phyloP scores from a whole-genome alignment of 2,797 vertebrate genomes.

The Myotis vivesi region DNA sequence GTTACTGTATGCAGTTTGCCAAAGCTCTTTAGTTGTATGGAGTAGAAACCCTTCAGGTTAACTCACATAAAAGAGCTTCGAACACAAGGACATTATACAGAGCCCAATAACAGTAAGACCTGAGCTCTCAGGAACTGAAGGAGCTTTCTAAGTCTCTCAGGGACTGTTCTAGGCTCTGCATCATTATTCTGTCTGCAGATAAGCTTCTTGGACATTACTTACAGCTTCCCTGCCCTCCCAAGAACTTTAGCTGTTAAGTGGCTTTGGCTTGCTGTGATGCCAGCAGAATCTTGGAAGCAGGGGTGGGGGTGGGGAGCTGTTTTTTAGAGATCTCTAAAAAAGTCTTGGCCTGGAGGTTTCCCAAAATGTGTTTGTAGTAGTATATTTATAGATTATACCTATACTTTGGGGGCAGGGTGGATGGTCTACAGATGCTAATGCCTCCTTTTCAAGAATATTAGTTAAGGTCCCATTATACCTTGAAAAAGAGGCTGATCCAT shows the following conservation, averaged over 20 bases:
- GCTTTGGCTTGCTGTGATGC: background rate
- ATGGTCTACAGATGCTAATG: background rate
- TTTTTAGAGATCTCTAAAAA: slow-evolving; percentile 37
- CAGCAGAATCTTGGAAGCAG: background rate
- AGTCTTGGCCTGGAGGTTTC: background rate
- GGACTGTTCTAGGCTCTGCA: background rate
- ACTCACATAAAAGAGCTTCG: background rate
- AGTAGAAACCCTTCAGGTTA: slow-evolving; percentile 25
- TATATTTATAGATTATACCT: background rate
- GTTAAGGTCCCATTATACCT: background rate
- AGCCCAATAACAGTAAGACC: background rate
- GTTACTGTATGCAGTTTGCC: background rate
- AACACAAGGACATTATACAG: background rate
- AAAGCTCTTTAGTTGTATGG: background rate
- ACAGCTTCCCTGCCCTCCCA: background rate
- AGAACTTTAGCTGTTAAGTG: background rate
- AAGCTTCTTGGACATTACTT: background rate
- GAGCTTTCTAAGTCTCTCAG: background rate
- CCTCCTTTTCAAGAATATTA: background rate
- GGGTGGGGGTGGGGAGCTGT: background rate
- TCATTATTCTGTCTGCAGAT: background rate
- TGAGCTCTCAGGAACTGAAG: background rate
- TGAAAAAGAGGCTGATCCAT: background rate
- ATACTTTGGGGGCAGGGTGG: background rate
- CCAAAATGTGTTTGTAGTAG: background rate